phyloP scores from a whole-genome alignment of 2,113 vertebrate species.

The Laticauda colubrina region DNA sequence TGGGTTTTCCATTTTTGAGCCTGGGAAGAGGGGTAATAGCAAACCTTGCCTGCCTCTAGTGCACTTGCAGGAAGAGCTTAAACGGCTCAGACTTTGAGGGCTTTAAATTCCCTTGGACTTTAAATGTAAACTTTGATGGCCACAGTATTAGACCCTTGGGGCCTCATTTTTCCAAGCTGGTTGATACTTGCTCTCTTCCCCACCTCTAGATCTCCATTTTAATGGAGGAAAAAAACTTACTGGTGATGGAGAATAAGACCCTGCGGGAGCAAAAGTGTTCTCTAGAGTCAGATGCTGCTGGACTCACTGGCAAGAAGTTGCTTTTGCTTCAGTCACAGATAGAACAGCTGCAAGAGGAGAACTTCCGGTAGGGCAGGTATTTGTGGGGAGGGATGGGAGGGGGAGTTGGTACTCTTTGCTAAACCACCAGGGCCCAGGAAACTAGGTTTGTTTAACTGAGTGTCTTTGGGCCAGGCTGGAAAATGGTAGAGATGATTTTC shows the following conservation, averaged over 20 bases:
- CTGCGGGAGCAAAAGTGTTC: slow-evolving; percentile 72
- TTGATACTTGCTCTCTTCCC: background rate
- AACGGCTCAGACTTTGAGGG: background rate
- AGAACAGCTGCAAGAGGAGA: slow-evolving; percentile 90
- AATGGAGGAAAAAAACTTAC: slow-evolving; percentile 78
- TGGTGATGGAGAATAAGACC: slow-evolving; percentile 70
- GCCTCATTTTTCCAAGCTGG: background rate
- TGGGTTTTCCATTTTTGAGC: background rate
- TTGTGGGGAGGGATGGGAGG: background rate
- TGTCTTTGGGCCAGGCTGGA: slow-evolving; percentile 75
- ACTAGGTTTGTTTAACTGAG: background rate
- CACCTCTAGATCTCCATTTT: slow-evolving; percentile 70
- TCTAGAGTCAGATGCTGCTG: slow-evolving; percentile 61
- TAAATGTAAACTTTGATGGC: background rate
- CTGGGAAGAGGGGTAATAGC: background rate
- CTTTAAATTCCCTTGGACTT: background rate
- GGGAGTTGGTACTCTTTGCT: background rate
- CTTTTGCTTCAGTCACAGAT: slow-evolving; percentile 87
- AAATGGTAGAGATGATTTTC: slow-evolving; percentile 78
- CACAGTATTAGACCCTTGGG: background rate
- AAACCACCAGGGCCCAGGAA: background rate
- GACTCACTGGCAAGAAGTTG: slow-evolving; percentile 83
- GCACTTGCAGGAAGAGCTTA: background rate
- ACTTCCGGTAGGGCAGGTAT: slow-evolving; percentile 75
- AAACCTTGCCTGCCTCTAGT: background rate